phyloP scores from a whole-genome alignment of 2,797 vertebrate genomes.

The Siniperca undulata region DNA sequence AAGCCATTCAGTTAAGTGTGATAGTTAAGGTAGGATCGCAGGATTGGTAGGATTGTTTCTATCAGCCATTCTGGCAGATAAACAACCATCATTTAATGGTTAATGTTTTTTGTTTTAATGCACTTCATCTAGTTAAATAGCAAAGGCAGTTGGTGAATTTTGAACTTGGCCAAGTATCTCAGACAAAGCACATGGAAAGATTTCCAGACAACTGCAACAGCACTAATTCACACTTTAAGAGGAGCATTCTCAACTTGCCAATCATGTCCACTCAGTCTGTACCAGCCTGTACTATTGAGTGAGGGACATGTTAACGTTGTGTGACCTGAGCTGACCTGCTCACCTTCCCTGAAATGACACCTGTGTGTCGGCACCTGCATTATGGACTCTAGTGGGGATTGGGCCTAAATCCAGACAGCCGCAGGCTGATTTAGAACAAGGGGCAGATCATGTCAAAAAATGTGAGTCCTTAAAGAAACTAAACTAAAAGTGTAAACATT shows the following conservation, averaged over 20 bases:
- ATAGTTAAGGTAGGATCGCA: neutral
- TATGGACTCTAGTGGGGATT: conserved; percentile 17
- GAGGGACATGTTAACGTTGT: neutral
- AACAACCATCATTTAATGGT: neutral
- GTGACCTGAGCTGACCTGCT: conserved; percentile 21
- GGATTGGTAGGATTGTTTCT: too few species aligned
- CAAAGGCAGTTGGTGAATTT: neutral
- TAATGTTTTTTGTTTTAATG: neutral
- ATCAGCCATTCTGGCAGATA: neutral
- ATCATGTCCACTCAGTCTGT: conserved; percentile 30
- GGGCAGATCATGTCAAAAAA: neutral
- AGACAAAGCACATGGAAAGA: neutral
- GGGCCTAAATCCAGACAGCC: conserved; percentile 7
- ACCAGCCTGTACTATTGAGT: neutral
- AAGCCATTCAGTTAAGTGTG: neutral
- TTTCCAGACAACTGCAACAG: neutral
- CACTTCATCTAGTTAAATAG: neutral
- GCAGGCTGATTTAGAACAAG: neutral
- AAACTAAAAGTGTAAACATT: neutral
- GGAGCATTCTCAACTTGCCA: conserved; percentile 24
- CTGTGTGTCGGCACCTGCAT: conserved; percentile 11
- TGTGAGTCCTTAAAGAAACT: neutral
- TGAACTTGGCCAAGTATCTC: neutral
- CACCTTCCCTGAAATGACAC: conserved; percentile 26
- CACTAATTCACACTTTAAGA: conserved; percentile 1